Evolutionary conservation across 2,113 vertebrate species (phyloP).

Genomic region (Vulpes ferrilata): DNA sequence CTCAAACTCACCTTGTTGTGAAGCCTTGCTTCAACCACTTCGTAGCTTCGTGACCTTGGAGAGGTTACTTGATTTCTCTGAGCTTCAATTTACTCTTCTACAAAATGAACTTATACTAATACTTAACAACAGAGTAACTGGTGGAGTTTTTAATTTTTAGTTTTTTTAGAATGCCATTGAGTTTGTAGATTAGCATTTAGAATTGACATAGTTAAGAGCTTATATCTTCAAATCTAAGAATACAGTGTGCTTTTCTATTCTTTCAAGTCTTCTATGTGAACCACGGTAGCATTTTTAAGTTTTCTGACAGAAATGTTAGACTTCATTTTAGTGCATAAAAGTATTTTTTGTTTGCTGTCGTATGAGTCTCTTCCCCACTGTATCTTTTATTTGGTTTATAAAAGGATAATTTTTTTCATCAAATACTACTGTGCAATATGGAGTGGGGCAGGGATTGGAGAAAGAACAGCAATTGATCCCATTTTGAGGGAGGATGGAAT

Average conservation of each 20-base stretch:
- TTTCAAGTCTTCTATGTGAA: not conserved
- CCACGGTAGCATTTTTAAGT: not conserved
- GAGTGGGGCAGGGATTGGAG: not conserved
- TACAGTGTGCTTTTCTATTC: not conserved
- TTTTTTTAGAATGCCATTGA: not conserved
- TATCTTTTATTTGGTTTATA: not conserved
- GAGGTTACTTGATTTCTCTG: conserved; percentile 22
- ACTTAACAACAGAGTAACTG: not conserved
- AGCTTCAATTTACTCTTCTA: not conserved
- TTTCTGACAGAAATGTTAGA: not conserved
- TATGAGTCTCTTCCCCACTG: not conserved
- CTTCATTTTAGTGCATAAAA: not conserved
- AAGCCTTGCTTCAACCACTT: not conserved
- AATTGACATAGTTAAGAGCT: not conserved
- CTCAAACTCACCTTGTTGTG: not conserved
- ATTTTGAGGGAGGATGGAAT: not conserved
- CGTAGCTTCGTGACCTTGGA: not conserved
- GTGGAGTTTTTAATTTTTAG: not conserved
- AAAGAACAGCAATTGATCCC: not conserved
- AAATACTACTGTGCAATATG: not conserved
- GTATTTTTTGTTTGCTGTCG: not conserved
- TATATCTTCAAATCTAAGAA: conserved; percentile 16
- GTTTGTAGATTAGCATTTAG: conserved; percentile 16
- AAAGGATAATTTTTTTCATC: not conserved
- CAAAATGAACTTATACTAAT: not conserved